These are phyloP conservation scores for Gordius sp. DNA, from an alignment of 2,888 invertebrate species.

Conservation along the genomic window DNA sequence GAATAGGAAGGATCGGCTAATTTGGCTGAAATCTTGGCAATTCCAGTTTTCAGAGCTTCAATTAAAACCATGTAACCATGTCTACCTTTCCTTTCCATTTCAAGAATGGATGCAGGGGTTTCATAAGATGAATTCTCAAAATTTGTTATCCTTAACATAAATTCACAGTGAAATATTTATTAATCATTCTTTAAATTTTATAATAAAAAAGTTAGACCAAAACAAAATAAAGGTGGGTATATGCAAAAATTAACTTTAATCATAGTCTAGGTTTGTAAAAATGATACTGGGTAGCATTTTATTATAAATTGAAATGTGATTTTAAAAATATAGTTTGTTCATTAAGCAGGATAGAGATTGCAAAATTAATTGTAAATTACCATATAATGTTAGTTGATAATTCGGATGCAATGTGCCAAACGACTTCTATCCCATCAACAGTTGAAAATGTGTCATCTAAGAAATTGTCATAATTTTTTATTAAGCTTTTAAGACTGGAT, in stretches of 20 bases:
- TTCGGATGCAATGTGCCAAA: background rate
- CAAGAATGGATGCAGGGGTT: background rate
- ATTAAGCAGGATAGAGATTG: too few relatives aligned
- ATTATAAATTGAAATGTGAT: too few relatives aligned
- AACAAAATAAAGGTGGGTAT: too few relatives aligned
- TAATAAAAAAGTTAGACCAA: background rate
- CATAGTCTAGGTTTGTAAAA: too few relatives aligned
- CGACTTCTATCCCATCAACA: background rate
- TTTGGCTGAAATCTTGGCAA: background rate
- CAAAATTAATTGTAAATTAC: background rate
- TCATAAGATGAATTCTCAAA: slow-evolving; percentile 10
- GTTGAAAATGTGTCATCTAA: slow-evolving; percentile 3
- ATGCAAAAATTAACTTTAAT: too few relatives aligned
- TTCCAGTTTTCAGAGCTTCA: slow-evolving; percentile 2
- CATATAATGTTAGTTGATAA: background rate
- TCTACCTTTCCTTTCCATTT: background rate
- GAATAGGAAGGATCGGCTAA: background rate
- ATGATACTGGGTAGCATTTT: too few relatives aligned
- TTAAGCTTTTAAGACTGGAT: too few relatives aligned
- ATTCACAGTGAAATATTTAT: too few relatives aligned
- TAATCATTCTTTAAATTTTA: too few relatives aligned
- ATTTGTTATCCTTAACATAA: too few relatives aligned
- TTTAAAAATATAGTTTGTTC: too few relatives aligned
- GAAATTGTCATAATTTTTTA: background rate
- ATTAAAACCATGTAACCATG: slow-evolving; percentile 8